Conservation (phyloP, 2,888 invertebrate species). For the Drosophila diplacantha region DNA sequence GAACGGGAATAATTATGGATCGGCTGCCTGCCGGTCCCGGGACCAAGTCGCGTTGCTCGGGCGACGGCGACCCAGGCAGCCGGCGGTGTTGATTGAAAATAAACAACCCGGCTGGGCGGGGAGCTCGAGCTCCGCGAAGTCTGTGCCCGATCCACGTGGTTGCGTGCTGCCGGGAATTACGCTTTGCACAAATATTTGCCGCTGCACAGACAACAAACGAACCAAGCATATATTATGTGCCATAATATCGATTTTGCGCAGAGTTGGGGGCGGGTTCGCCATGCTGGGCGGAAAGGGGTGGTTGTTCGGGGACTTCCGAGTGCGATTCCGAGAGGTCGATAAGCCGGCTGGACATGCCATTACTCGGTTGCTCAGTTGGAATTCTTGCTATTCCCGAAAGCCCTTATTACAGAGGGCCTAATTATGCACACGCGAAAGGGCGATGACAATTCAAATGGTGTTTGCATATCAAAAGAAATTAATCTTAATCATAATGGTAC, state of each 20-base stretch:
- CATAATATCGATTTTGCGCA: conserved; percentile 60
- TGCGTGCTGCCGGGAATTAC: conserved; percentile 54
- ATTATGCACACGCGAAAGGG: conserved; percentile 23
- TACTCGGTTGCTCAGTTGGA: conserved; percentile 16
- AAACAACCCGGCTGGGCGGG: conserved; percentile 47
- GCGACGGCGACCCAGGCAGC: conserved; percentile 21
- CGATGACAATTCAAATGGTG: conserved; percentile 11
- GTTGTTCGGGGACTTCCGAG: conserved; percentile 23
- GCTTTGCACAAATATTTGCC: conserved; percentile 54
- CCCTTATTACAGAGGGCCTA: conserved; percentile 1
- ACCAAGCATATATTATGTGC: conserved; percentile 30
- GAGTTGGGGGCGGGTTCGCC: conserved; percentile 4
- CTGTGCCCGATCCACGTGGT: conserved; percentile 57
- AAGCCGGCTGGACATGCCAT: conserved; percentile 50
- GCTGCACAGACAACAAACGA: conserved; percentile 45
- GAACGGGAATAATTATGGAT: conserved; percentile 43
- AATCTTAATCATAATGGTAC: conserved; percentile 3
- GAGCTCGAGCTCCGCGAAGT: conserved; percentile 17
- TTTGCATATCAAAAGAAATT: conserved; percentile 4
- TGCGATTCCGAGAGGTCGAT: conserved; percentile 37
- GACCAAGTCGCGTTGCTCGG: conserved; percentile 45
- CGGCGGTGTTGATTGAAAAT: conserved; percentile 57
- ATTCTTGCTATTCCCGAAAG: conserved; percentile 8
- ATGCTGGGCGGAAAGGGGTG: conserved; percentile 4
- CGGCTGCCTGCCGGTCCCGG: conserved; percentile 31